Evolutionary conservation across 2,888 invertebrate species (phyloP), one percentile per base, ranked within the genome.

Genomic region (Deladenus siricidicola): DNA sequence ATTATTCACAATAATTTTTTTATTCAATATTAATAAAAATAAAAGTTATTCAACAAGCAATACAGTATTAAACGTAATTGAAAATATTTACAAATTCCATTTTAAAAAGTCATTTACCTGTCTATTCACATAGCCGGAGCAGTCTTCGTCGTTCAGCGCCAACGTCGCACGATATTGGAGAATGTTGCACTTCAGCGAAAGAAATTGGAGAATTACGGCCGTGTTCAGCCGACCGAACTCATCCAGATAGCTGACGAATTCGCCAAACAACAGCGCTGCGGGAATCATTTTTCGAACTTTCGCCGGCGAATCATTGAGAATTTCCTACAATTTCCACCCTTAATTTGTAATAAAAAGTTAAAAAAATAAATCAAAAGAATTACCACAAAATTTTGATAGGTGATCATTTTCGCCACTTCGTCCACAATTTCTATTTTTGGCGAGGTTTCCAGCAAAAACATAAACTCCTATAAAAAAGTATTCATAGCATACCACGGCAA

Each of bases 61-160:
- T n/a, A n/a, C n/a, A n/a, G n/a, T n/a, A n/a, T n/a, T n/a, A n/a
- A n/a, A n/a, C n/a, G n/a, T n/a, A n/a, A n/a, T n/a, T n/a, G n/a
- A n/a, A n/a, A n/a, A n/a, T n/a, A 1, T 6, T 44, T 4, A 23
- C 6, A n/a, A n/a, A n/a, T n/a, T n/a, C n/a, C n/a, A n/a, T n/a
- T n/a, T n/a, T n/a, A n/a, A 21, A 6, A 42, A 54, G 23, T 23
- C 21, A 58, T 23, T 26, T 8, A 59, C 60, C 42, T 60, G 51
- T 17, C 48, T 56, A 21, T n/a, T 43, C 51, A 60, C 29, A 34
- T 28, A 49, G n/a, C 60, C 60, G 17, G 55, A 45, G 21, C 60
- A 47, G 14, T 49, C 30, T 28, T 39, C n/a, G 34, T 60, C 60
- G 44, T 60, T 58, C 44, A 19, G 29, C 8, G 58, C 49, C 56